Evolutionary conservation across 1,140 invertebrate species (phyloP), one percentile per base, ranked within the genome.

Genomic region (Drosophila tropicalis): DNA sequence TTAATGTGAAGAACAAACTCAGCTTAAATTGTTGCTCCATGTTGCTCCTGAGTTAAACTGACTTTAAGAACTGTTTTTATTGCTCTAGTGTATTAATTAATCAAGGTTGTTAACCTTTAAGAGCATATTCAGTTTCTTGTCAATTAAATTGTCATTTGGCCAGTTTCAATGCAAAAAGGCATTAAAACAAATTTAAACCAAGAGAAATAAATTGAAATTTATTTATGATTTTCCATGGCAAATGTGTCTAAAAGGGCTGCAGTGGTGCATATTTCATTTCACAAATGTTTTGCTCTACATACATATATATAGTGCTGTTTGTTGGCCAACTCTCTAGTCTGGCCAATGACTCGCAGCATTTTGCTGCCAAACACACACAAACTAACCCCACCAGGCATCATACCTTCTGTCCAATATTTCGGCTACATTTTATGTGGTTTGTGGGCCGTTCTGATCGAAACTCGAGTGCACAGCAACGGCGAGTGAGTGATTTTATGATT

Each of bases 201-300:
- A 51, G 44, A 6, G 9, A 51, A 51, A 51, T 51, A 51, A 51
- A 51, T 22, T 51, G 44, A 51, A 51, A 51, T 51, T 82, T 78
- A 82, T 82, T 82, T 82, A 81, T 78, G 80, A 71, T 69, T 82
- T 82, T 68, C 60, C 34, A 71, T 71, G 64, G 67, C 17, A 55
- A 74, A 75, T 71, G 64, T 71, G 55, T 61, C 79, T 71, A 47
- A 82, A 82, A 82, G 82, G 66, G 75, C 70, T 82, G 80, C 80
- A 82, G 80, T 79, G 64, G 65, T 69, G 79, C 80, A 82, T 82
- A 82, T 82, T 75, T 82, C 80, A 82, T 78, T 78, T 70, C 39
- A 29, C 29, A 82, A 82, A 72, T 75, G 70, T 82, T 69, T 22
- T 51, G 44, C 29, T 5, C 29, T 29, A 29, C 5, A 29, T 3